phyloP scores from a whole-genome alignment of 2,113 vertebrate genomes.

The Caloenas nicobarica region DNA sequence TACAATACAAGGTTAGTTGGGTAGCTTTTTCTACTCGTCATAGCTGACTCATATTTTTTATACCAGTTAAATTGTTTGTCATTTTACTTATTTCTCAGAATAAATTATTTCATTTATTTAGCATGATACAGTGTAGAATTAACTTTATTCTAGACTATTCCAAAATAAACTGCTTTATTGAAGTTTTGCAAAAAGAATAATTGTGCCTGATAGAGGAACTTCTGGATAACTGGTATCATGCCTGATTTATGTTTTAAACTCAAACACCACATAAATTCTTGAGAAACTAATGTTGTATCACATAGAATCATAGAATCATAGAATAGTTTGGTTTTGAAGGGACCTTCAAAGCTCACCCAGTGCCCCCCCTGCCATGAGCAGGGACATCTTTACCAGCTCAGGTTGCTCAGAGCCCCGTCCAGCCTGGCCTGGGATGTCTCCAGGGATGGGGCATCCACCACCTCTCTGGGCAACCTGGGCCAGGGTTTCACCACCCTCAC shows the following conservation, averaged over 20 bases:
- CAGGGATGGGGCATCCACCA: no score
- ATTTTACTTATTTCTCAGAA: neutral
- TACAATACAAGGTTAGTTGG: neutral
- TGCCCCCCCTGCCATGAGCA: no score
- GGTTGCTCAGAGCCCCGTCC: no score
- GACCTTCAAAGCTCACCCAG: no score
- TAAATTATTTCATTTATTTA: neutral
- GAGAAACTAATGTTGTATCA: neutral
- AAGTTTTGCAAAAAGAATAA: neutral
- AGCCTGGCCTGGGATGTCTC: no score
- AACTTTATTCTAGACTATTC: neutral
- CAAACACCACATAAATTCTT: neutral
- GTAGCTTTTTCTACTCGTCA: neutral
- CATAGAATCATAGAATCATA: no score
- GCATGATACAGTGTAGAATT: neutral
- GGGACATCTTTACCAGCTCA: no score
- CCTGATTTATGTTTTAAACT: neutral
- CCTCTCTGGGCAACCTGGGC: no score
- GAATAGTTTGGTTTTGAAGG: no score
- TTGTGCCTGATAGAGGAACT: neutral
- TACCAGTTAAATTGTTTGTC: neutral
- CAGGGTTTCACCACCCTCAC: no score
- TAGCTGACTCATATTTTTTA: neutral
- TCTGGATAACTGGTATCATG: neutral
- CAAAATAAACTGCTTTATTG: neutral